Base-by-base conservation (phyloP, 1,140 invertebrate genomes). In the Micrasema minimum region DNA sequence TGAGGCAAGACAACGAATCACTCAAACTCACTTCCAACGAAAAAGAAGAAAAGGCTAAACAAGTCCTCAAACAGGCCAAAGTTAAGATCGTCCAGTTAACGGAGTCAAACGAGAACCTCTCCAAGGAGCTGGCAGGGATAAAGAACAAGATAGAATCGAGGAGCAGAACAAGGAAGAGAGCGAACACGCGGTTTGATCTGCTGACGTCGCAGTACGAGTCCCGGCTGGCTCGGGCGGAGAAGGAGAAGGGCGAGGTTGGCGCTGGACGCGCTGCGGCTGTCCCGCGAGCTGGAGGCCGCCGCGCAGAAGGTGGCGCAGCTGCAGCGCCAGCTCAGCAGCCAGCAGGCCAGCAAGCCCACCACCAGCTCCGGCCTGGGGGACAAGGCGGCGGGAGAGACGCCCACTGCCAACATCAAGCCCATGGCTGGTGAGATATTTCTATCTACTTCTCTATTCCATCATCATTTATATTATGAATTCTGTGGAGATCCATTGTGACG, bases 401-500 rank as follows among this genome's bases (percentile, higher is more conserved):
- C 94, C 6, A 93, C 93, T 0, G 96, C 96, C 10, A 97, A 97
- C 80, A 97, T 98, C 31, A 95, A 95, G 80, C 96, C 96, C 0
- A 95, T 98, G 91, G 91, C 95, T 11, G 93, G 93, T 75, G 85
- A 87, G 75, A 80, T 46, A 14, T 18, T 48, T 16, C 45, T 18
- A 2, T 14, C 14, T 20, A 48, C 46, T 31, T 31, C 26, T 7
- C 26, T 31, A 2, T 31, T 31, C 7, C 16, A 18, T 22, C 9
- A 48, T 48, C 20, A 48, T 20, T 48, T 48, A 43, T 41, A 43
- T n/a, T n/a, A n/a, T n/a, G n/a, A n/a, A n/a, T n/a, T n/a, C n/a
- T n/a, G n/a, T n/a, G n/a, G n/a, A n/a, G n/a, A n/a, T n/a, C n/a
- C n/a, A n/a, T n/a, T n/a, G n/a, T n/a, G n/a, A n/a, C n/a, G n/a